Percentiles rank a stretch among this genome's conserved stretches.
phyloP scores from a whole-genome alignment of 2,797 vertebrate genomes.

The Chaunax sp. region DNA sequence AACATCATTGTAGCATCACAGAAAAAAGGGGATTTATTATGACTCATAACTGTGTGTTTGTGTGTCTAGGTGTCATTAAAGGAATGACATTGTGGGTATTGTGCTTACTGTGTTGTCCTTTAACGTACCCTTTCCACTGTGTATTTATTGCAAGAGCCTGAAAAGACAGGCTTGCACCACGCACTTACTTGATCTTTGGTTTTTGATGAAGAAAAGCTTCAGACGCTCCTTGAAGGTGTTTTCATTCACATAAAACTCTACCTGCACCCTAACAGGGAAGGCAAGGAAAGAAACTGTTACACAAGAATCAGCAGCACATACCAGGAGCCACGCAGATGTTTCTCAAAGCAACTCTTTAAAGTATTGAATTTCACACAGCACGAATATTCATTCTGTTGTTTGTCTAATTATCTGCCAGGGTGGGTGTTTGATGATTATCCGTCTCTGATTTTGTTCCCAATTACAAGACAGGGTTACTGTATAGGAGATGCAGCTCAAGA shows the following conservation, averaged over 20 bases:
- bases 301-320: constrained; percentile 2
- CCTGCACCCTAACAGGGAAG: constrained; percentile 88
- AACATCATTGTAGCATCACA: neutral
- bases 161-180: neutral
- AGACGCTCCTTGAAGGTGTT: constrained; percentile 98
- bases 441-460: constrained; percentile 34
- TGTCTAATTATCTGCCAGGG: constrained; percentile 42
- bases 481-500: neutral
- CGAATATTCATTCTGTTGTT: constrained; percentile 42
- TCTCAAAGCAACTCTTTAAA: neutral
- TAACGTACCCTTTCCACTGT: constrained; percentile 1
- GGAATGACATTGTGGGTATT: neutral
- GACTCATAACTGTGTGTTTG: neutral
- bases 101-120: neutral
- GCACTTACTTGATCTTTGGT: constrained; percentile 96
- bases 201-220: constrained; percentile 99
- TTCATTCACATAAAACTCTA: constrained; percentile 98
- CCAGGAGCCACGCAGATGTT: neutral
- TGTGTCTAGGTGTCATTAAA: neutral
- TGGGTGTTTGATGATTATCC: constrained; percentile 43
- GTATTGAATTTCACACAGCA: constrained; percentile 6
- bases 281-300: constrained; percentile 22
- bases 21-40: neutral
- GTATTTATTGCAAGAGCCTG: neutral
- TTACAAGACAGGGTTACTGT: constrained; percentile 25